These are phyloP conservation scores for Acanthaster planci DNA, from an alignment of 35 echinoderm and acorn worm genomes.

Conservation along the genomic window DNA sequence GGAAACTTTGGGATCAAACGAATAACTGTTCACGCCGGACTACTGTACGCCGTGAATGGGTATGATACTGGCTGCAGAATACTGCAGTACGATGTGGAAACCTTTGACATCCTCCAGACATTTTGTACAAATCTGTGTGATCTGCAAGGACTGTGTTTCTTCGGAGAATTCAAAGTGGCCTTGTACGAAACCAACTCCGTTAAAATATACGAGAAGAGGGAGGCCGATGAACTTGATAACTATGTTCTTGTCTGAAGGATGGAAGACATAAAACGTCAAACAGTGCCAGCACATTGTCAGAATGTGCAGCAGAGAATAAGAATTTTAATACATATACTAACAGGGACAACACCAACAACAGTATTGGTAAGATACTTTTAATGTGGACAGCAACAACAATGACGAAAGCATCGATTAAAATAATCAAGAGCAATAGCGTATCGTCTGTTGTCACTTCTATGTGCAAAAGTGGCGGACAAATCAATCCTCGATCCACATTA, in stretches of 20 bases:
- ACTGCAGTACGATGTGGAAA: neutral
- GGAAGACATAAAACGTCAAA: too few species aligned
- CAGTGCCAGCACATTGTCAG: neutral
- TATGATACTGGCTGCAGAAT: neutral
- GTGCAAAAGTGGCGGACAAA: too few species aligned
- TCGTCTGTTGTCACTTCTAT: too few species aligned
- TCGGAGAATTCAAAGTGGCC: neutral
- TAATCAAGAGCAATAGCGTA: too few species aligned
- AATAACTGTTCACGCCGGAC: neutral
- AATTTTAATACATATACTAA: too few species aligned
- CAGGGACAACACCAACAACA: too few species aligned
- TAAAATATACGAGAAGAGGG: neutral
- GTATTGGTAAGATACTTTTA: too few species aligned
- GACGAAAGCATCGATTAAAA: too few species aligned
- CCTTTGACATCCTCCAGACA: neutral
- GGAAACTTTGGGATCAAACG: neutral
- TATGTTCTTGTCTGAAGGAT: neutral
- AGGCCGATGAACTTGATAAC: neutral
- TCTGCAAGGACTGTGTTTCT: constrained; percentile 9
- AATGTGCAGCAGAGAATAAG: neutral
- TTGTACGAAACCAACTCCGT: neutral
- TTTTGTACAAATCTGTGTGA: neutral
- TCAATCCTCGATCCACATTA: too few species aligned
- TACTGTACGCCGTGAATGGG: neutral
- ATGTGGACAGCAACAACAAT: too few species aligned